Evolutionary conservation across 1,140 invertebrate species (phyloP), one percentile per base, ranked within the genome.

Genomic region (Drosophila triauraria): DNA sequence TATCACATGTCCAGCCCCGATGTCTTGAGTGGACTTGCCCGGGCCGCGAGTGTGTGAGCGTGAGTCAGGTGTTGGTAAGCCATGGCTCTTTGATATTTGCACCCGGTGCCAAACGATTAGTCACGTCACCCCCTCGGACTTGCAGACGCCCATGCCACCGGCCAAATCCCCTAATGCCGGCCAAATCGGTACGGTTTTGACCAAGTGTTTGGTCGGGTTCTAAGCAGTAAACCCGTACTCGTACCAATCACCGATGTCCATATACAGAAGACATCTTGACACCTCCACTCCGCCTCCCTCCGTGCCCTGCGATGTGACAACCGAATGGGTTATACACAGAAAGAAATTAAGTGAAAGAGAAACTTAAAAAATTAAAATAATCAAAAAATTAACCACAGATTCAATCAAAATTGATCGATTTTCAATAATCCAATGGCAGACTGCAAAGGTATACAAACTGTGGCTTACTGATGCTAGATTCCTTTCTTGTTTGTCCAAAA

Each of bases 181-280:
- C 44, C 68, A 81, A 75, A 69, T 76, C 12, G 4, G 53, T 38
- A 17, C 30, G 57, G 20, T 56, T 59, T 38, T 58, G 50, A 38
- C 68, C 54, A 57, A 70, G 30, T 59, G 43, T 58, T 60, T 47
- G 65, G 57, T 61, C 48, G 70, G 48, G 51, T 75, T 72, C 46
- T 74, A 60, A 74, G 68, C 60, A 74, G 67, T 54, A 74, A 74
- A 72, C 70, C 70, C 70, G 70, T 72, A 70, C 63, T 68, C 48
- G 67, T 69, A 67, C 75, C 70, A 86, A 82, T 83, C 68, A 78
- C 75, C 82, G 46, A 67, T 47, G 58, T 4, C 64, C 71, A 83
- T 84, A 80, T 80, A 74, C 38, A 69, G 65, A 62, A 59, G 76
- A 60, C 69, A 72, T 72, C 67, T 47, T 40, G 32, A 40, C 44